Evolutionary conservation across 2,113 vertebrate genomes (phyloP), one percentile per base, ranked within the genome.

Genomic region (Ardeotis arabs): DNA sequence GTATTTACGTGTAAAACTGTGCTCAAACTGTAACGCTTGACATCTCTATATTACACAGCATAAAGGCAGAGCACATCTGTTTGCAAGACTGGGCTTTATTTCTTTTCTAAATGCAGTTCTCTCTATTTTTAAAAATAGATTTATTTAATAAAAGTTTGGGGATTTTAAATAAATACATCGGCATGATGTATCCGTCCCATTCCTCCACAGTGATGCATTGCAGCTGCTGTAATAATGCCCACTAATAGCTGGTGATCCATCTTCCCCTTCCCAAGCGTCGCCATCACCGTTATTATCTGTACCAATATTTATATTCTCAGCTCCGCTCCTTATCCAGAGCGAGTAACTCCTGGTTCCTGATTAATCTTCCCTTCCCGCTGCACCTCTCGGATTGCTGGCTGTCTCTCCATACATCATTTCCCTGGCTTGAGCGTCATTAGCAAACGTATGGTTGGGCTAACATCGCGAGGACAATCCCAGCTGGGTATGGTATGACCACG

Each of bases 301-400:
- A 94, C 96, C 95, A 96, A 95, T 96, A 96, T 97, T 97, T 96
- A 96, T 95, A 96, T 95, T 96, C 92, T 79, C 33, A 9, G 91
- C 91, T 89, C 87, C 4, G 12, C 85, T 89, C 84, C 90, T 84
- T 53, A 58, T 58, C 91, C 94, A 85, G 39, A 89, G 89, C 18
- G 14, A 92, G 68, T 21, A 81, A 68, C 83, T 94, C 90, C 76
- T 18, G 5, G 80, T 24, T 92, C 88, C 95, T 75, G 86, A 97
- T 91, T 87, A 28, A 97, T 95, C 91, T 85, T 53, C 87, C 67
- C 64, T 79, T 59, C 86, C 84, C 1, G 7, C 73, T 4, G 27
- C 84, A 82, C 76, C 89, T 87, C 86, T 82, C 6, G 2, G 73
- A 24, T 13, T 60, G 76, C 84, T 75, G 95, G 24, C 53, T 95